phyloP scores from a whole-genome alignment of 1,140 invertebrate genomes.

The Hyphantria cunea region DNA sequence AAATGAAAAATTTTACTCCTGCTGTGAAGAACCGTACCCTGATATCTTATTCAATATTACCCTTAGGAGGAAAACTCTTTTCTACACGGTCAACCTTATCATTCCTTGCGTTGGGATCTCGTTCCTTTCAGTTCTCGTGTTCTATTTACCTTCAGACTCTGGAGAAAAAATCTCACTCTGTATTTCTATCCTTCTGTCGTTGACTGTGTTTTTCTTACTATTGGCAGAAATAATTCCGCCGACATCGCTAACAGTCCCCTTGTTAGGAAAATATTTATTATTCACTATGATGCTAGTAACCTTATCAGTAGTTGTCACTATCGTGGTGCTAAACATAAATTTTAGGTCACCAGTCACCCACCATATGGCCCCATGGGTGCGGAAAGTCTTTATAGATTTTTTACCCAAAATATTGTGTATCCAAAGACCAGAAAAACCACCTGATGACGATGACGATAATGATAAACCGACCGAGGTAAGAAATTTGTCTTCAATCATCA shows the following conservation, averaged over 20 bases:
- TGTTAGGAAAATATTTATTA: slow-evolving; percentile 98
- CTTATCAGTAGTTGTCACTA: slow-evolving; percentile 98
- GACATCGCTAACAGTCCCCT: slow-evolving; percentile 98
- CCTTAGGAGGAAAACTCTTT: slow-evolving; percentile 96
- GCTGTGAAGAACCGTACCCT: slow-evolving; percentile 95
- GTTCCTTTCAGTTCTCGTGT: slow-evolving; percentile 98
- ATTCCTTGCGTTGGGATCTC: slow-evolving; percentile 98
- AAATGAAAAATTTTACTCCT: slow-evolving; percentile 95
- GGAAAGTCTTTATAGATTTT: slow-evolving; percentile 93
- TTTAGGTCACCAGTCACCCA: slow-evolving; percentile 99
- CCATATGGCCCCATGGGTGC: slow-evolving; percentile 95
- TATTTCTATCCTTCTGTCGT: slow-evolving; percentile 98
- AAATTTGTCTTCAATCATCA: slow-evolving; percentile 31
- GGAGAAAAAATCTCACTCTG: slow-evolving; percentile 98
- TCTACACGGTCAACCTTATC: slow-evolving; percentile 98
- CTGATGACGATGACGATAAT: slow-evolving; percentile 85
- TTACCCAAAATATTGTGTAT: slow-evolving; percentile 94
- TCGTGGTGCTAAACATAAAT: slow-evolving; percentile 98
- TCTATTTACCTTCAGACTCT: slow-evolving; percentile 98
- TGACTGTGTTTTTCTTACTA: slow-evolving; percentile 99
- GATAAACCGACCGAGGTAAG: slow-evolving; percentile 85
- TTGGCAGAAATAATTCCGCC: slow-evolving; percentile 99
- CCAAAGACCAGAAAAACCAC: slow-evolving; percentile 89
- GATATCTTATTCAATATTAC: slow-evolving; percentile 99
- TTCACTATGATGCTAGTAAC: slow-evolving; percentile 99